These are phyloP conservation scores for Drosophila meridionalis DNA, from an alignment of 2,888 invertebrate species.

Conservation along the genomic window DNA sequence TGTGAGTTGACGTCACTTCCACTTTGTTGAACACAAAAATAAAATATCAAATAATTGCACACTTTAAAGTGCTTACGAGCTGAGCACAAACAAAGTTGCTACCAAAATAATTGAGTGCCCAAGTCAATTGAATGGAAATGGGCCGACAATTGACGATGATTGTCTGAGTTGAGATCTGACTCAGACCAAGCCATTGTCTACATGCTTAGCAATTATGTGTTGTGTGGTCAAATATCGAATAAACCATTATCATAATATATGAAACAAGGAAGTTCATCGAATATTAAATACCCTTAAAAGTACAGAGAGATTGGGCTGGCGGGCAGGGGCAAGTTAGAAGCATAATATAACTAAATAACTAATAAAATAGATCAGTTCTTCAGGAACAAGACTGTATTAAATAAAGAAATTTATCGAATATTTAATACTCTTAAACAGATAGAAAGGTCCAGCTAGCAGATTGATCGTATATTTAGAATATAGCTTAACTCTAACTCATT, in stretches of 20 bases:
- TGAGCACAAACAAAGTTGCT: conserved; percentile 37
- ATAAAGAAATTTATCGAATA: background rate
- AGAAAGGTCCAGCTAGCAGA: background rate
- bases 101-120: conserved; percentile 24
- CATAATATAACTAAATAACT: too few relatives aligned
- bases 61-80: conserved; percentile 64
- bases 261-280: background rate
- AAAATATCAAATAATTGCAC: conserved; percentile 67
- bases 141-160: conserved; percentile 41
- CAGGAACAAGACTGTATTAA: background rate
- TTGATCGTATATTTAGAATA: background rate
- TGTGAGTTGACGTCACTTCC: conserved; percentile 34
- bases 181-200: conserved; percentile 26
- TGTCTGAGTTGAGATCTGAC: conserved; percentile 17
- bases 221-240: conserved; percentile 17
- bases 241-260: background rate
- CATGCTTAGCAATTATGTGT: conserved; percentile 42
- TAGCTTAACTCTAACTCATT: background rate
- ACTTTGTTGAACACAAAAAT: conserved; percentile 9
- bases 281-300: background rate
- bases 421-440: background rate
- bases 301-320: background rate
- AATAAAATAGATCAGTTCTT: too few relatives aligned
- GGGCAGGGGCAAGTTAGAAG: too few relatives aligned
- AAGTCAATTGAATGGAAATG: conserved; percentile 33